Percentiles rank a stretch among this genome's conserved stretches.
phyloP scores from a whole-genome alignment of 2,113 vertebrate species.

The Oenanthe melanoleuca region DNA sequence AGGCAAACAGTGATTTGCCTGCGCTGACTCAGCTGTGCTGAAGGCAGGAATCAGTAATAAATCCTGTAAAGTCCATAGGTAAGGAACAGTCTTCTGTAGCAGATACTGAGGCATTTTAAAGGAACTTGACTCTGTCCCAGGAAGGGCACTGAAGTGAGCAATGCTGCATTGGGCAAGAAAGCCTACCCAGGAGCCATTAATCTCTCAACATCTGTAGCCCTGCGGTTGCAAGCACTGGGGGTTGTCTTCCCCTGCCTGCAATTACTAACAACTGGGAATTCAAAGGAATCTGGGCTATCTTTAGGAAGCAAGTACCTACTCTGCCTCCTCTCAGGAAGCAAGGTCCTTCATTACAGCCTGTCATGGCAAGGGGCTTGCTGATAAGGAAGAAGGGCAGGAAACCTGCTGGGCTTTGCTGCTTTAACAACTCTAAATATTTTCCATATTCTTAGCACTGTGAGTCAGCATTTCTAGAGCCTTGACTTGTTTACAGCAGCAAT shows the following conservation, averaged over 20 bases:
- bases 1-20: constrained; percentile 28
- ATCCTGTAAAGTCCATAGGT: neutral
- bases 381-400: constrained; percentile 47
- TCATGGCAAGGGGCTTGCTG: neutral
- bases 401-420: neutral
- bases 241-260: neutral
- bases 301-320: constrained; percentile 33
- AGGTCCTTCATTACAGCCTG: constrained; percentile 15
- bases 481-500: constrained; percentile 26
- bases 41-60: neutral
- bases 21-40: constrained; percentile 37
- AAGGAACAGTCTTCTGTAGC: neutral
- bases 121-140: neutral
- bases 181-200: neutral
- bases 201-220: neutral
- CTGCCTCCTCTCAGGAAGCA: constrained; percentile 14
- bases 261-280: neutral
- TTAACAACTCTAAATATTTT: constrained; percentile 24
- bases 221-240: neutral
- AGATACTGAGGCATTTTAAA: neutral
- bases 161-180: neutral
- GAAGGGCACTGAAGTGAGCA: neutral
- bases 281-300: constrained; percentile 15
- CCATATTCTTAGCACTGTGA: neutral
- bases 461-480: constrained; percentile 54